These are phyloP conservation scores for Lacerta viridis DNA, from an alignment of 2,797 vertebrate genomes.

Conservation along the genomic window DNA sequence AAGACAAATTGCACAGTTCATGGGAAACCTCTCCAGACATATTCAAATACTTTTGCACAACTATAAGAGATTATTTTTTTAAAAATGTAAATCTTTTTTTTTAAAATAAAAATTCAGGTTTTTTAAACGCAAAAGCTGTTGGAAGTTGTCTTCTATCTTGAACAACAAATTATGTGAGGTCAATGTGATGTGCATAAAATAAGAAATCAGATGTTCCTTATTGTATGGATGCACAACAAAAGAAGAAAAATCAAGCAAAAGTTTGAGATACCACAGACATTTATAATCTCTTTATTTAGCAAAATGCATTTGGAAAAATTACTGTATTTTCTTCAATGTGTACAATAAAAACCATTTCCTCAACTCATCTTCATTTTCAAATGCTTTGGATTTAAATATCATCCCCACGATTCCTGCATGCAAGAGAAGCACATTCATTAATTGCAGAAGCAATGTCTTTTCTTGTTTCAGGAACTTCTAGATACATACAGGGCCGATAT, in stretches of 20 bases:
- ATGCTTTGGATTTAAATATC: slow-evolving; percentile 42
- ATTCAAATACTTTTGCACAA: background rate
- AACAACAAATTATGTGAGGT: background rate
- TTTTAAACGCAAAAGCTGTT: background rate
- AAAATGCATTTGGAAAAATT: slow-evolving; percentile 75
- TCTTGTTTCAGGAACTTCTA: slow-evolving; percentile 59
- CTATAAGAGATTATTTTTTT: background rate
- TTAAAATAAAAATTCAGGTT: background rate
- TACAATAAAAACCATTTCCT: slow-evolving; percentile 62
- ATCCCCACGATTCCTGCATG: slow-evolving; percentile 63
- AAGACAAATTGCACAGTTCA: background rate
- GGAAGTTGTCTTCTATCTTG: no score
- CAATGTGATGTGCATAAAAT: background rate
- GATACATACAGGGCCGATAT: background rate
- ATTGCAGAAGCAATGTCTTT: slow-evolving; percentile 61
- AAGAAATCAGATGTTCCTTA: background rate
- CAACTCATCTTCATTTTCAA: slow-evolving; percentile 44
- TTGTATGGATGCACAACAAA: background rate
- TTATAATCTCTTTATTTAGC: slow-evolving; percentile 80
- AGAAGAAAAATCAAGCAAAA: slow-evolving; percentile 24
- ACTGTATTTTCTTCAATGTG: slow-evolving; percentile 63
- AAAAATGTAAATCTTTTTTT: background rate
- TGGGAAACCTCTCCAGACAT: background rate
- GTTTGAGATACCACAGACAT: slow-evolving; percentile 49
- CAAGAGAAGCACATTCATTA: slow-evolving; percentile 56